Evolutionary conservation across 2,888 invertebrate genomes (phyloP).

Genomic region (Drosophila dives): DNA sequence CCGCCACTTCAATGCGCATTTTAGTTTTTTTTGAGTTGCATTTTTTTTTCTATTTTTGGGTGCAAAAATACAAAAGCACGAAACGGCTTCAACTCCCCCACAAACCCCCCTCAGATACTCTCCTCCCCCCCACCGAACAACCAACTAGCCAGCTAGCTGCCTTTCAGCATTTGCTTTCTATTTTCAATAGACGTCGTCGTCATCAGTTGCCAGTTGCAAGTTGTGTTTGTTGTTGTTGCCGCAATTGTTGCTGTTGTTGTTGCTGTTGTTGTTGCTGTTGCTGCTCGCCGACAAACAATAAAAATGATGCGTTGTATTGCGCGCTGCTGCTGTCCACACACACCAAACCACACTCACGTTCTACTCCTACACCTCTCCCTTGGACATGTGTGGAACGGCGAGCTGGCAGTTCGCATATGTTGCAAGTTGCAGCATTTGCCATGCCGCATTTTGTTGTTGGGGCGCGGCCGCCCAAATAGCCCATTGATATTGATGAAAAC

Average conservation of each 20-base stretch:
- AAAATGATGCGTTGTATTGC: constrained; percentile 78
- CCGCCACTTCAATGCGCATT: constrained; percentile 73
- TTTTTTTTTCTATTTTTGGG: constrained; percentile 71
- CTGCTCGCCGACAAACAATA: constrained; percentile 69
- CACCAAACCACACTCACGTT: constrained; percentile 42
- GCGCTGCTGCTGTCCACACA: constrained; percentile 73
- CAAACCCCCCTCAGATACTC: background rate
- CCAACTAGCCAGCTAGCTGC: constrained; percentile 33
- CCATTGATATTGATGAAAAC: constrained; percentile 78
- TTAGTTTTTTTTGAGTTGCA: constrained; percentile 59
- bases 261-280: constrained; percentile 32
- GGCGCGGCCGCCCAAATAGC: constrained; percentile 51
- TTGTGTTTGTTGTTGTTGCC: constrained; percentile 37
- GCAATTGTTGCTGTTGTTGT: constrained; percentile 15
- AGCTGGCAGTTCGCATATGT: constrained; percentile 67
- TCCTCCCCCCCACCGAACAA: background rate
- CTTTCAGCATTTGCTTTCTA: constrained; percentile 73
- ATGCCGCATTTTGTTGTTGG: constrained; percentile 38
- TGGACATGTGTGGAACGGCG: constrained; percentile 39
- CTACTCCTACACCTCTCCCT: background rate
- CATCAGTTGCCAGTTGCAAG: constrained; percentile 60
- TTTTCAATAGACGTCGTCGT: constrained; percentile 73
- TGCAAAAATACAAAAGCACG: constrained; percentile 76
- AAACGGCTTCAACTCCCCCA: constrained; percentile 47
- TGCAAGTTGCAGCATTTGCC: constrained; percentile 69